Evolutionary conservation across 2,797 vertebrate species (phyloP).

Genomic region (Lophius americanus): DNA sequence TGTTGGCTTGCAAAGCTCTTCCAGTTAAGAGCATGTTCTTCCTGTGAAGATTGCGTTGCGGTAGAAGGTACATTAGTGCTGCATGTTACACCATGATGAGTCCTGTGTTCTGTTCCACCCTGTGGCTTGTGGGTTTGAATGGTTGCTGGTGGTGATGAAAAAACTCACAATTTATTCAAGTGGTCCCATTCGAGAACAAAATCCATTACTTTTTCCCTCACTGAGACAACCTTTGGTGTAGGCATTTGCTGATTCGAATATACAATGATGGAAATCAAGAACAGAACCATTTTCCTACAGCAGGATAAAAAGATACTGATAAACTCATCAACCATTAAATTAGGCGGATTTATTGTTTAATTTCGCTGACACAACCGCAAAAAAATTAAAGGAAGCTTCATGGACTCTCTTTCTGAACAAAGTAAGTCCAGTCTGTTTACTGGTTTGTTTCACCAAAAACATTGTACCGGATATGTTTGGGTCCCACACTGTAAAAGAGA

Average conservation of each 20-base stretch:
- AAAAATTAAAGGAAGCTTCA: not conserved
- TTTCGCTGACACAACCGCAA: not conserved
- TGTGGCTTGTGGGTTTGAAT: conserved; percentile 13
- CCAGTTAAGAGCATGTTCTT: conserved; percentile 64
- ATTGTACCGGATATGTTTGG: not conserved
- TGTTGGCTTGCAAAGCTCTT: conserved; percentile 46
- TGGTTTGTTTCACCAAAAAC: not conserved
- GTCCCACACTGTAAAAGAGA: too few relatives aligned
- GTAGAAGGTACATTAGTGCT: conserved; percentile 56
- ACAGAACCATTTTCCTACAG: not conserved
- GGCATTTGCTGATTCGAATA: not conserved
- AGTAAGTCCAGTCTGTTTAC: not conserved
- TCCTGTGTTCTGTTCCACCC: conserved; percentile 25
- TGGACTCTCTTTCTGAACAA: too few relatives aligned
- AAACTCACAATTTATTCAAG: conserved; percentile 3
- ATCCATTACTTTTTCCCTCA: conserved; percentile 20
- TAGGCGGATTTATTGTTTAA: not conserved
- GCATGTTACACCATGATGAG: conserved; percentile 40
- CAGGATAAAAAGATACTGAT: not conserved
- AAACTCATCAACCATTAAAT: too few relatives aligned
- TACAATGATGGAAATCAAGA: not conserved
- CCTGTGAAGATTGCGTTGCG: conserved; percentile 49
- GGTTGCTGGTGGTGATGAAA: conserved; percentile 23
- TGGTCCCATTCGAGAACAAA: conserved; percentile 28
- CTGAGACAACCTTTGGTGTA: not conserved